These are phyloP conservation scores for Terebella lapidaria DNA, from an alignment of 2,888 invertebrate genomes.

Conservation along the genomic window DNA sequence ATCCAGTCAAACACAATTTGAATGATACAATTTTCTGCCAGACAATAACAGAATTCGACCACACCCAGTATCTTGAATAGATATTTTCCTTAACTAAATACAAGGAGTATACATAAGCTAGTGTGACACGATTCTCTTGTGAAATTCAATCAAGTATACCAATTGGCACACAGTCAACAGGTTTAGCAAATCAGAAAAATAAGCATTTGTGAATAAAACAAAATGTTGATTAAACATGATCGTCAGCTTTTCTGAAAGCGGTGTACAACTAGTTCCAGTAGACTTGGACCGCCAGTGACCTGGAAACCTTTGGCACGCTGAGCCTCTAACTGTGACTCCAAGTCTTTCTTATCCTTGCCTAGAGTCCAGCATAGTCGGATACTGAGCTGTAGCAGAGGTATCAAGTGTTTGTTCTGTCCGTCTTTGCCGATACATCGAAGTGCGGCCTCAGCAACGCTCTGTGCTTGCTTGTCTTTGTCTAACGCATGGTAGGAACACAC, in stretches of 20 bases:
- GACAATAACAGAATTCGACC: too few species aligned
- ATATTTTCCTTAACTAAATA: too few species aligned
- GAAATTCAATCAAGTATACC: too few species aligned
- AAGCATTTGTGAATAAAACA: too few species aligned
- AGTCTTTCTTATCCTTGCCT: constrained; percentile 44
- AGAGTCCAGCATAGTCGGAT: constrained; percentile 47
- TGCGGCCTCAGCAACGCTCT: constrained; percentile 44
- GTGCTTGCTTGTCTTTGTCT: constrained; percentile 38
- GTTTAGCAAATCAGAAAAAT: too few species aligned
- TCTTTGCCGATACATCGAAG: constrained; percentile 31
- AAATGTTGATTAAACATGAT: too few species aligned
- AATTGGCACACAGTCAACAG: too few species aligned
- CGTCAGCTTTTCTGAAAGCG: neutral
- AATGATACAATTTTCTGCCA: too few species aligned
- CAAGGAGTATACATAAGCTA: too few species aligned
- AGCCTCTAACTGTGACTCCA: constrained; percentile 36
- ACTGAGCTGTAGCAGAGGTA: constrained; percentile 41
- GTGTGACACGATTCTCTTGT: too few species aligned
- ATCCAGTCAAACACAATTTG: too few species aligned
- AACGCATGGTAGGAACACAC: constrained; percentile 38
- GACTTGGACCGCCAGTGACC: constrained; percentile 8
- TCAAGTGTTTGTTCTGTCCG: constrained; percentile 32
- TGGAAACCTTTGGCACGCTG: constrained; percentile 16
- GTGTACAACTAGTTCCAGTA: constrained; percentile 15
- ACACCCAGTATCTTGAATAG: too few species aligned